Evolutionary conservation across 30 jellyfish, hydroid and myxozoan species (phyloP).

Genomic region (Sanderia malayensis): DNA sequence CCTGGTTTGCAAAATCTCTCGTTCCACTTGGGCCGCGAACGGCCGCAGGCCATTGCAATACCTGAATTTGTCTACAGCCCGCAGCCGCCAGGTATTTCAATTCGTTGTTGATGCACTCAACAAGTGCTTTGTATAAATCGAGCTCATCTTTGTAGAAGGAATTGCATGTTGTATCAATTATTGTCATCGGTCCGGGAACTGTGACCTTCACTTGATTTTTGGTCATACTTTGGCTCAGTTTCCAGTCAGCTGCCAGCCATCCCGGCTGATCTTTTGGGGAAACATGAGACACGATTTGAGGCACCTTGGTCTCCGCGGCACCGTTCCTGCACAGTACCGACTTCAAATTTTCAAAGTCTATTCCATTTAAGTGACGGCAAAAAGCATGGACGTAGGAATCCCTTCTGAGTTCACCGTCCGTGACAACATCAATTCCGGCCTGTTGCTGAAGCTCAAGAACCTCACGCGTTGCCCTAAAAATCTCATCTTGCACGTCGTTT

Average conservation of each 20-base stretch:
- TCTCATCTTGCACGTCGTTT: constrained; percentile 20
- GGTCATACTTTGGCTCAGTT: constrained; percentile 39
- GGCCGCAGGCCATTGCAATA: no score
- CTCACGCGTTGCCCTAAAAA: constrained; percentile 60
- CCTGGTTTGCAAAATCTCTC: no score
- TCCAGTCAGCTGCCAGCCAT: constrained; percentile 58
- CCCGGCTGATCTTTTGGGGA: constrained; percentile 27
- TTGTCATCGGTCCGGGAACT: constrained; percentile 82
- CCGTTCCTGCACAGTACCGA: constrained; percentile 32
- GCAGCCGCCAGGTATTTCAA: constrained; percentile 45
- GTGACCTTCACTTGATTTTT: constrained; percentile 58
- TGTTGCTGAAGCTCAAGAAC: constrained; percentile 42
- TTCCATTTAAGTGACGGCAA: constrained; percentile 57
- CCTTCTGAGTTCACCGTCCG: constrained; percentile 74
- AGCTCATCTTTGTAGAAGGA: constrained; percentile 50
- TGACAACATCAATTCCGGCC: constrained; percentile 35
- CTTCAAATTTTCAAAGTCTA: constrained; percentile 39
- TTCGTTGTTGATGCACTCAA: constrained; percentile 52
- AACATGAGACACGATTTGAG: constrained; percentile 43
- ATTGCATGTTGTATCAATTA: constrained; percentile 55
- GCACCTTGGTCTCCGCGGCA: constrained; percentile 40
- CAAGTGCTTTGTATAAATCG: constrained; percentile 43
- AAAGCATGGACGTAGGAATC: constrained; percentile 46
- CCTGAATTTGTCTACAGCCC: constrained; percentile 72
- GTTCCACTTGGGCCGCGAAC: no score